Evolutionary conservation across 23 tunicate species (phyloP), one percentile per base, ranked within the genome.

Genomic region (Halocynthia roretzi): DNA sequence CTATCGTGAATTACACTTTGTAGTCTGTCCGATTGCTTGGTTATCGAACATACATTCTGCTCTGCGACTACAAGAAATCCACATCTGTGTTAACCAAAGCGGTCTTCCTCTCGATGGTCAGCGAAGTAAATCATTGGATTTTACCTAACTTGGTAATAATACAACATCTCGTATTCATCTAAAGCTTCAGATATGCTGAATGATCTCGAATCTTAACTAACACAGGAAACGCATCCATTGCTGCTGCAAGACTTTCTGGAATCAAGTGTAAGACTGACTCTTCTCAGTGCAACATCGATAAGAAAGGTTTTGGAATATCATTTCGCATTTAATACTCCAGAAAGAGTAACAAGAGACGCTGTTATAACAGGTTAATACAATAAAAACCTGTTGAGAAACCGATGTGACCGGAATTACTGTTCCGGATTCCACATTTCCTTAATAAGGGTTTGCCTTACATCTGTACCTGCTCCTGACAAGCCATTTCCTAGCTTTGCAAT

Each of bases 41-140:
- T 14, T 83, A 83, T 68, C 75, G 87, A 53, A 83, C 87, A 6
- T 83, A 83, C 56, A 83, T 83, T 19, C 58, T 83, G 76, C 56
- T 76, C 6, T 83, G 87, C 55, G 81, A 83, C 56, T 69, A 83
- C 64, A 83, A 83, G 64, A 77, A 67, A 62, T 74, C 87, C 0
- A 67, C 80, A 0, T 83, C 87, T 8, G 87, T 83, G 9, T 71
- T 83, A 51, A 76, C 80, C 51, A 83, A 83, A 55, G 87, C 87
- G 55, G 87, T 83, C 12, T 83, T 83, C 57, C 82, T 83, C 11
- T 83, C 87, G 7, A 83, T 83, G 87, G 87, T 83, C 76, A 83
- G 87, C 75, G 87, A 83, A 77, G 87, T 83, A 40, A 83, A 83
- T 54, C 87, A 83, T 54, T 83, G 87, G 87, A 23, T 83, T 23